phyloP scores from a whole-genome alignment of 2,797 vertebrate species.

The Ctenochaetus hawaiiensis region DNA sequence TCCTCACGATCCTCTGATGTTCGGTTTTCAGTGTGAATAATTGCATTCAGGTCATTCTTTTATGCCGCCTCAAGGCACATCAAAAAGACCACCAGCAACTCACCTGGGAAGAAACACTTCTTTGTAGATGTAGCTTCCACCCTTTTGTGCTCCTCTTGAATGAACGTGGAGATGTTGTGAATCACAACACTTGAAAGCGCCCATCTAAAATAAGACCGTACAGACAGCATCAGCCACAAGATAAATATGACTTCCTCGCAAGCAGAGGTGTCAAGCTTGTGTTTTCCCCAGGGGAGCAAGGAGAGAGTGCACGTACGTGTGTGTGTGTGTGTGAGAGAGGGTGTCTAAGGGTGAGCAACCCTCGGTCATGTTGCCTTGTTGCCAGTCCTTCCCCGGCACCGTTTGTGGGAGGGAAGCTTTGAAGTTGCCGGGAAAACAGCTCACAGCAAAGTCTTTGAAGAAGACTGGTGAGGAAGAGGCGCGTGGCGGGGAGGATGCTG shows the following conservation, averaged over 20 bases:
- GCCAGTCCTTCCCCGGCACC: slow-evolving; percentile 53
- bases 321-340: background rate
- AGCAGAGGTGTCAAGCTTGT: slow-evolving; percentile 53
- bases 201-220: slow-evolving; percentile 54
- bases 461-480: slow-evolving; percentile 48
- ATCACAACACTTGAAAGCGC: slow-evolving; percentile 56
- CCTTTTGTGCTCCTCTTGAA: slow-evolving; percentile 53
- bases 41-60: slow-evolving; percentile 57
- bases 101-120: slow-evolving; percentile 56
- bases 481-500: slow-evolving; percentile 55
- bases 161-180: slow-evolving; percentile 54
- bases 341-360: slow-evolving; percentile 53
- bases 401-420: slow-evolving; percentile 76
- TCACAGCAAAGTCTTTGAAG: slow-evolving; percentile 77
- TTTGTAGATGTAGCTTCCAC: slow-evolving; percentile 44
- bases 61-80: slow-evolving; percentile 53
- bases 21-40: slow-evolving; percentile 49
- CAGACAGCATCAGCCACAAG: slow-evolving; percentile 32
- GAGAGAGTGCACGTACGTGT: slow-evolving; percentile 15
- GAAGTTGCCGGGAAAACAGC: slow-evolving; percentile 73
- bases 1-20: slow-evolving; percentile 30
- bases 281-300: slow-evolving; percentile 25
- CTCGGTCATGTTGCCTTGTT: slow-evolving; percentile 76
- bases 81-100: slow-evolving; percentile 56
- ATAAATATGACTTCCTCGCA: slow-evolving; percentile 50